Evolutionary conservation across 2,113 vertebrate genomes (phyloP), one percentile per base, ranked within the genome.

Genomic region (Erinaceus europaeus): DNA sequence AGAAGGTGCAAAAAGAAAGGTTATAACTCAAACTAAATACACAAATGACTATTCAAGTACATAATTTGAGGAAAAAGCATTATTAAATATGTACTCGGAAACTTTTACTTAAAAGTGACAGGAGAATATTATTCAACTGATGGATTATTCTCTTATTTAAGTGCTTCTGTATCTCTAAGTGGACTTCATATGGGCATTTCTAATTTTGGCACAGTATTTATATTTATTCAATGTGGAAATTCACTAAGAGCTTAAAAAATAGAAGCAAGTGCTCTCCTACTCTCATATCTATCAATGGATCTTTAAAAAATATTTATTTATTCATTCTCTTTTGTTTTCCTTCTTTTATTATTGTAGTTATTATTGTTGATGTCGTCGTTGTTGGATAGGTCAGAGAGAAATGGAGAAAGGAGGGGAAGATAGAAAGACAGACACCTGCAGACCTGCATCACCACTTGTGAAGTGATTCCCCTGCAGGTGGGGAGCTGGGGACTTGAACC

Each of bases 141-240:
- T 5, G 88, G 7, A 25, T 62, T 55, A 74, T 7, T 44, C 21
- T 76, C 29, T 48, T 50, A 82, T 78, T 71, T 67, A 82, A 81
- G 23, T 83, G 23, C 38, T 20, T 89, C 12, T 38, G 1, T 69
- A 76, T 5, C 3, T 48, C 27, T 77, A 77, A 48, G 6, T 85
- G 46, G 79, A 55, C 15, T 61, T 76, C 21, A 42, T 21, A 72
- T 48, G 1, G 67, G 7, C 25, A 68, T 40, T 89, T 92, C 20
- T 74, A 89, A 79, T 75, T 92, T 77, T 59, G 91, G 12, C 3
- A 71, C 12, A 32, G 25, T 64, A 50, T 90, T 83, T 84, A 17
- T 42, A 64, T 80, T 85, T 23, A 71, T 11, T 36, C 27, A 69
- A 74, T 5, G 9, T 79, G 7, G 17, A 83, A 90, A 50, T 90